These are phyloP conservation scores for Mus caroli DNA, from an alignment of 2,797 vertebrate species.

Conservation along the genomic window DNA sequence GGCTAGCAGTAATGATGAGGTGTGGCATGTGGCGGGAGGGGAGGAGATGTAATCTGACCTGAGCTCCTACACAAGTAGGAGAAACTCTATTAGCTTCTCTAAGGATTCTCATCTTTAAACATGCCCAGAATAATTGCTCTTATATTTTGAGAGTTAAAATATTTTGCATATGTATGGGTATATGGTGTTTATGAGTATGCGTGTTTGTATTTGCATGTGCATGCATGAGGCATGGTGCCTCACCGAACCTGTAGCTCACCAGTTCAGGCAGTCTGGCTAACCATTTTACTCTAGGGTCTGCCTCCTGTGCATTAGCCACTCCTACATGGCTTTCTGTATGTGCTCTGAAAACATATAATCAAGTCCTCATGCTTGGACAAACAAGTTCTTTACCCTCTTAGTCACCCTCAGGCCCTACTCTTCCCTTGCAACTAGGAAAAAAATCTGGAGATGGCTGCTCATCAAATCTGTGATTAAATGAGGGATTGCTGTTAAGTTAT, in stretches of 20 bases:
- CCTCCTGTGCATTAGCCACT: neutral
- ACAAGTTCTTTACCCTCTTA: neutral
- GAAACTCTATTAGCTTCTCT: neutral
- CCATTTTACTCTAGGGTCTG: neutral
- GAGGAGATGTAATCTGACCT: neutral
- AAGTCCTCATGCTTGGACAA: no score
- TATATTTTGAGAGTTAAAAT: neutral
- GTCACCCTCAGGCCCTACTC: neutral
- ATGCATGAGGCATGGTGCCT: no score
- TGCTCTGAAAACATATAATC: no score
- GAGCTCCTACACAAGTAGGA: neutral
- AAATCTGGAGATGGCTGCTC: constrained; percentile 28
- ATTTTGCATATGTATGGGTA: neutral
- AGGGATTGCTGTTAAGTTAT: neutral
- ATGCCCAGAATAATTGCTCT: neutral
- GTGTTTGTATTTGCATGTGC: neutral
- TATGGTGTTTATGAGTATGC: neutral
- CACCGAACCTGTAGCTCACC: neutral
- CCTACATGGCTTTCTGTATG: neutral
- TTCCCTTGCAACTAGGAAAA: neutral
- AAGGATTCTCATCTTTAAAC: constrained; percentile 26
- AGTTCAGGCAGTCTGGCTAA: neutral
- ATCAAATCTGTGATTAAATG: neutral
- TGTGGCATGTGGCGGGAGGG: no score
- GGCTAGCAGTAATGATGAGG: neutral